phyloP scores from a whole-genome alignment of 2,113 vertebrate species.

The Mesembrinibis cayennensis region DNA sequence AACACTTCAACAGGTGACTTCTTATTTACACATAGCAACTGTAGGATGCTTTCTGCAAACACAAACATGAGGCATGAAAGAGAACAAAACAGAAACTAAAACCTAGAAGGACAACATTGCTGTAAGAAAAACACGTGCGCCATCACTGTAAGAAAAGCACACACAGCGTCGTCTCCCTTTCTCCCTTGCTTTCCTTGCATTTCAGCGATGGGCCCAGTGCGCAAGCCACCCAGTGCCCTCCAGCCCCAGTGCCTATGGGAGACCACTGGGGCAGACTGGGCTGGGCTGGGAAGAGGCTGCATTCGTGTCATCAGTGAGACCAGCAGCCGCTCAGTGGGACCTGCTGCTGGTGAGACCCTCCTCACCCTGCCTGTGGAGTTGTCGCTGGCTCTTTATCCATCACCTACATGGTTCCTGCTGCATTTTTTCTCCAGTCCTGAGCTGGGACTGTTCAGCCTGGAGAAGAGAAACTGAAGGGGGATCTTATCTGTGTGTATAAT shows the following conservation, averaged over 20 bases:
- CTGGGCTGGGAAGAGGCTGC: background rate
- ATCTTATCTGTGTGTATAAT: background rate
- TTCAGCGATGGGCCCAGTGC: accelerated
- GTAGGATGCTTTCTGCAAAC: background rate
- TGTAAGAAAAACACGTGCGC: background rate
- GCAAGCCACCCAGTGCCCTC: accelerated
- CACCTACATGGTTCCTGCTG: background rate
- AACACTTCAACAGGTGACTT: background rate
- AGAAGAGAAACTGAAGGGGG: background rate
- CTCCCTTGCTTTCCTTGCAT: background rate
- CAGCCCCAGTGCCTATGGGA: accelerated
- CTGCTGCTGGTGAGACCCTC: background rate
- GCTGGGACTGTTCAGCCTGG: background rate
- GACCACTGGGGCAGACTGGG: background rate
- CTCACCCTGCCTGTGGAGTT: background rate
- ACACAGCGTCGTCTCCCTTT: background rate
- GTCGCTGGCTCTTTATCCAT: background rate
- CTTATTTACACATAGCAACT: background rate
- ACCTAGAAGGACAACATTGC: background rate
- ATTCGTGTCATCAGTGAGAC: background rate
- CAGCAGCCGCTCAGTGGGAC: background rate
- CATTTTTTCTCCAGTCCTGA: background rate
- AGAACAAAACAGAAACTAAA: background rate
- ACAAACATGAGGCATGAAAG: background rate
- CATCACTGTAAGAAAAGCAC: background rate